Conservation (phyloP, 2,113 vertebrate genomes). For the Oncorhynchus tshawytscha region DNA sequence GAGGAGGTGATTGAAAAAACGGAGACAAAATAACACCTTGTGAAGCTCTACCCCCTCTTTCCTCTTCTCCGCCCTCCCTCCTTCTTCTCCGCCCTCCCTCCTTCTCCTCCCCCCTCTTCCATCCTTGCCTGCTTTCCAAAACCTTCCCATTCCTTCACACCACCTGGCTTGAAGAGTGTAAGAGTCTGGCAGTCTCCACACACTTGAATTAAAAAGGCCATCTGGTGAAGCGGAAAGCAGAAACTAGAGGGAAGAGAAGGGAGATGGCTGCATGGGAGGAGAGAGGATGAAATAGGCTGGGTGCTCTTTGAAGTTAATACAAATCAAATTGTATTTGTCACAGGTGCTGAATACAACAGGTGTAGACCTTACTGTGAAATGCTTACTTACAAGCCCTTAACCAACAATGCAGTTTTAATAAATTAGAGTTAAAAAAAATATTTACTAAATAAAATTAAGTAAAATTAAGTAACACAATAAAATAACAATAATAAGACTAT, state of each 20-base stretch:
- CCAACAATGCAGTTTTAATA: too few relatives aligned
- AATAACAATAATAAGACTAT: too few relatives aligned
- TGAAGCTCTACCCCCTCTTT: background rate
- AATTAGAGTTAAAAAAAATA: too few relatives aligned
- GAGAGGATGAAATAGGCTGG: slow-evolving; percentile 31
- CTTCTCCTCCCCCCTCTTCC: slow-evolving; percentile 35
- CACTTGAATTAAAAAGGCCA: slow-evolving; percentile 71
- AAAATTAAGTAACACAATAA: too few relatives aligned
- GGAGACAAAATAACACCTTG: slow-evolving; percentile 47
- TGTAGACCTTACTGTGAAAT: too few relatives aligned
- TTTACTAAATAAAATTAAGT: too few relatives aligned
- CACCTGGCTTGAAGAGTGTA: slow-evolving; percentile 63
- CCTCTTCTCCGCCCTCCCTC: background rate
- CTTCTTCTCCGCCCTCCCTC: slow-evolving; percentile 24
- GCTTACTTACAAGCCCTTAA: too few relatives aligned
- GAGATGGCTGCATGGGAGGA: slow-evolving; percentile 40
- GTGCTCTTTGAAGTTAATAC: background rate
- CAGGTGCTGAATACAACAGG: too few relatives aligned
- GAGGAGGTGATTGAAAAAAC: slow-evolving; percentile 58
- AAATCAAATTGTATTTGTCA: too few relatives aligned
- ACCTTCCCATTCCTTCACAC: slow-evolving; percentile 55
- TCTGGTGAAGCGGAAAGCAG: slow-evolving; percentile 63
- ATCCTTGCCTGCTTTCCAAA: slow-evolving; percentile 27
- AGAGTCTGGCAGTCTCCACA: slow-evolving; percentile 61
- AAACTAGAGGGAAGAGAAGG: slow-evolving; percentile 8